Evolutionary conservation across 2,113 vertebrate genomes (phyloP).

Genomic region (Willisornis vidua): DNA sequence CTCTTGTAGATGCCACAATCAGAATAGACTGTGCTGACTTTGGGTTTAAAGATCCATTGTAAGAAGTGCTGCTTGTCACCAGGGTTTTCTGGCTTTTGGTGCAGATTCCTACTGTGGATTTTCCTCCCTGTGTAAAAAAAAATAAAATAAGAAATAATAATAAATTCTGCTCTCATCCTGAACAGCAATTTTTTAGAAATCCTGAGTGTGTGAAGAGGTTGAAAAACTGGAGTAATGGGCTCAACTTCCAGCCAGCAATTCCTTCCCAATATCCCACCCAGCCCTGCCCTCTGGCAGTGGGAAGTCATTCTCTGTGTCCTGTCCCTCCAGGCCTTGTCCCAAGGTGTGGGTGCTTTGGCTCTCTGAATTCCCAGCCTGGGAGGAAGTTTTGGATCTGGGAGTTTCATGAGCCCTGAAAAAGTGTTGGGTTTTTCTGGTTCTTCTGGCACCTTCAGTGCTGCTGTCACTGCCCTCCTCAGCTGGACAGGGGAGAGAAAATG

Average conservation of each 20-base stretch:
- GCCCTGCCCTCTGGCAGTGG: too few species aligned
- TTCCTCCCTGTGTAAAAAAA: neutral
- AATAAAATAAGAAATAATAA: neutral
- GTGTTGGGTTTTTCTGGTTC: too few species aligned
- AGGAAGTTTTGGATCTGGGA: neutral
- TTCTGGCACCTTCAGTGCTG: neutral
- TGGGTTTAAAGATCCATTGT: slow-evolving; percentile 15
- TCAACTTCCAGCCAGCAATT: too few species aligned
- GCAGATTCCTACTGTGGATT: neutral
- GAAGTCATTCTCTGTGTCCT: too few species aligned
- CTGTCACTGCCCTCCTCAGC: neutral
- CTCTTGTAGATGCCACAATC: slow-evolving; percentile 3
- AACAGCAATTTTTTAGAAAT: neutral
- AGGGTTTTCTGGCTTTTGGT: neutral
- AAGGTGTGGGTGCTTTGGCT: neutral
- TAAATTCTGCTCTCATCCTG: neutral
- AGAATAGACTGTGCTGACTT: neutral
- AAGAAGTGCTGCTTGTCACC: neutral
- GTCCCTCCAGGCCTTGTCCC: too few species aligned
- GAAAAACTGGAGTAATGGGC: neutral
- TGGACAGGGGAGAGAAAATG: neutral
- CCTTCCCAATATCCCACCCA: too few species aligned
- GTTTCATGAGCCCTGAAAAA: neutral
- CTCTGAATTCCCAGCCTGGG: neutral
- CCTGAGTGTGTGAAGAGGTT: neutral